Base-by-base conservation (phyloP, 1,140 invertebrate species). In the Bombus picipes region DNA sequence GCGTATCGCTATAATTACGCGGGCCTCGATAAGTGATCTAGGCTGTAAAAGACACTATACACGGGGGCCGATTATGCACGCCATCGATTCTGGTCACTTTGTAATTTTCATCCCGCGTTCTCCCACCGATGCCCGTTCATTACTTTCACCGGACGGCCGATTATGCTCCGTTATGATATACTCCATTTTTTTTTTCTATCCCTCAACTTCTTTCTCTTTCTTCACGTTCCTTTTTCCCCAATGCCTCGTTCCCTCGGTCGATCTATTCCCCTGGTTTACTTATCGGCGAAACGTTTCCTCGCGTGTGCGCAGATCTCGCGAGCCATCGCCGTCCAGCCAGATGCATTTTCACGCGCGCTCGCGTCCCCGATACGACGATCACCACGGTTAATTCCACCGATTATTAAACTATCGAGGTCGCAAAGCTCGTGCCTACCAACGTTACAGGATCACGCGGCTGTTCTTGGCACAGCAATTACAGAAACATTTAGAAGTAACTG, bases 1-100 rank as follows among this genome's bases (percentile, higher is more conserved):
- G 85, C 84, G 88, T 89, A 90, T 68, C 66, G 88, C 88, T 87
- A 89, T 90, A 89, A 90, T 90, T 89, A 90, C 79, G 84, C 81
- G 86, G 70, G 37, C 80, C 68, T 85, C 85, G 89, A 90, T 90
- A 90, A 90, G 73, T 84, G 88, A 90, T 89, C 88, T 89, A 90
- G 89, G 43, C 89, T 75, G 88, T 87, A 79, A 89, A 89, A 87
- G 88, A 90, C 78, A 89, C 70, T 41, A 18, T 74, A 62, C 39
- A 41, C 68, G 32, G n/a, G n/a, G 41, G 32, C 65, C 59, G 89
- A 89, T 89, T 82, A 90, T 89, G 78, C 89, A 82, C 85, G 77
- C 81, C 85, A 81, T 89, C 88, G 89, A 89, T 87, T 81, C 88
- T 12, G 85, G 59, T 89, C 85, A 81, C 89, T 90, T 89, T 90